These are phyloP conservation scores for Phoronis australis DNA, from an alignment of 2,888 invertebrate species.

Conservation along the genomic window DNA sequence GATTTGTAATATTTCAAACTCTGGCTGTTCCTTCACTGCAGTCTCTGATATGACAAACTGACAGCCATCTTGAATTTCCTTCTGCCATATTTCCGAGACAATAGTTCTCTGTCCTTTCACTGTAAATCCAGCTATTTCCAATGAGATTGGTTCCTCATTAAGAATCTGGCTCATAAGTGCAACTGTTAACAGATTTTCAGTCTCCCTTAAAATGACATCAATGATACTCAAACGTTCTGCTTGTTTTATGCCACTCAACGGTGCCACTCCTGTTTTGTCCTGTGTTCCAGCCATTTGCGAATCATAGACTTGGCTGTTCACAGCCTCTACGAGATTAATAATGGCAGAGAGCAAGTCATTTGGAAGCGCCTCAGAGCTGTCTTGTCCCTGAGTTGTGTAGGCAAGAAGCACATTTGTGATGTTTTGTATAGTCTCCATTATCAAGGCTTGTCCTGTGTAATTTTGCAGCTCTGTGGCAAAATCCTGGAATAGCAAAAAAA, in stretches of 20 bases:
- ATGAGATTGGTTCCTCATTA: constrained; percentile 15
- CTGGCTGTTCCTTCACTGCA: constrained; percentile 7
- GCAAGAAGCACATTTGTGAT: constrained; percentile 15
- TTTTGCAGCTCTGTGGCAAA: constrained; percentile 24
- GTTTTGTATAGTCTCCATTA: constrained; percentile 16
- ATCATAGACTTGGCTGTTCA: constrained; percentile 16
- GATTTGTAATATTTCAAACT: constrained; percentile 20
- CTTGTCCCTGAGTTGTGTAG: constrained; percentile 17
- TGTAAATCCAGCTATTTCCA: constrained; percentile 12
- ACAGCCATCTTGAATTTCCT: constrained; percentile 5
- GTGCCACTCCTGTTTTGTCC: background rate
- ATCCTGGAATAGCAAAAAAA: constrained; percentile 17
- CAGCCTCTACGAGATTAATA: constrained; percentile 20
- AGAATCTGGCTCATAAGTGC: constrained; percentile 19
- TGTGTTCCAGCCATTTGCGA: background rate
- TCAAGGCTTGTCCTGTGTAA: constrained; percentile 14
- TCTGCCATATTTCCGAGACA: constrained; percentile 7
- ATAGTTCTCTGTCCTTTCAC: constrained; percentile 12
- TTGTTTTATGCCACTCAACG: too few relatives aligned
- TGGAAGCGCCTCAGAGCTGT: constrained; percentile 18
- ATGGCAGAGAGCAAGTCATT: constrained; percentile 17
- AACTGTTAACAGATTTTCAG: constrained; percentile 18
- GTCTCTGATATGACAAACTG: constrained; percentile 8
- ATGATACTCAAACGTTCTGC: too few relatives aligned
- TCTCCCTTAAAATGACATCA: too few relatives aligned